These are phyloP conservation scores for Eremobia ochroleuca DNA, from an alignment of 2,888 invertebrate species.

Conservation along the genomic window DNA sequence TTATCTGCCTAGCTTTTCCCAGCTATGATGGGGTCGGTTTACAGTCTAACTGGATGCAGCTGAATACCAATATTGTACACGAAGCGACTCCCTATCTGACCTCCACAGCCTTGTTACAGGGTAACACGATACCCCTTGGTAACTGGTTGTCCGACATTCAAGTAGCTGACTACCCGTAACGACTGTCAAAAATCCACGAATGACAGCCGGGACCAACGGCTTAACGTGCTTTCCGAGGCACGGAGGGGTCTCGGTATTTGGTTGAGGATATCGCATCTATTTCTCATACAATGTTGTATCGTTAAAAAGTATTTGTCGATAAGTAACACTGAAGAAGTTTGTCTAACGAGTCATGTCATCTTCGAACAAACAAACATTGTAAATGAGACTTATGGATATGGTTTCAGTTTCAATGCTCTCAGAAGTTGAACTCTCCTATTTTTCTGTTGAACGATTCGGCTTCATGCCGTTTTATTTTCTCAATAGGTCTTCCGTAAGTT, in stretches of 20 bases:
- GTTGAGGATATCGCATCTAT: neutral
- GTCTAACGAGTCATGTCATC: no score
- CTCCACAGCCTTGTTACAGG: no score
- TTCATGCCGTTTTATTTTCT: neutral
- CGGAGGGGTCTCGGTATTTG: no score
- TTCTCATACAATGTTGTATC: neutral
- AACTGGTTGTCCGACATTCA: neutral
- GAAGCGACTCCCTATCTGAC: no score
- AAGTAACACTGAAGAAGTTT: neutral
- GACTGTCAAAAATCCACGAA: neutral
- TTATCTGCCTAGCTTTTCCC: neutral
- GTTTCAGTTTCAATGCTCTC: neutral
- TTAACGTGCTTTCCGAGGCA: neutral
- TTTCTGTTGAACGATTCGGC: neutral
- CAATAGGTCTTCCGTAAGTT: neutral
- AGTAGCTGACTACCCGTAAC: neutral
- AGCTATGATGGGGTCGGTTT: neutral
- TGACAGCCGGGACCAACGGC: neutral
- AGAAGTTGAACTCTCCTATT: neutral
- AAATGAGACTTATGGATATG: neutral
- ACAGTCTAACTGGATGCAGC: no score
- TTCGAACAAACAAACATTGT: neutral
- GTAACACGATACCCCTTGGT: no score
- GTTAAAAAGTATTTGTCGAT: neutral
- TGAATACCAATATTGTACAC: no score